A percentile compares a stretch with the other conserved stretches of the same genome.
These are phyloP conservation scores for Pollenia griseotomentosa DNA, from an alignment of 2,888 invertebrate species.

Conservation along the genomic window DNA sequence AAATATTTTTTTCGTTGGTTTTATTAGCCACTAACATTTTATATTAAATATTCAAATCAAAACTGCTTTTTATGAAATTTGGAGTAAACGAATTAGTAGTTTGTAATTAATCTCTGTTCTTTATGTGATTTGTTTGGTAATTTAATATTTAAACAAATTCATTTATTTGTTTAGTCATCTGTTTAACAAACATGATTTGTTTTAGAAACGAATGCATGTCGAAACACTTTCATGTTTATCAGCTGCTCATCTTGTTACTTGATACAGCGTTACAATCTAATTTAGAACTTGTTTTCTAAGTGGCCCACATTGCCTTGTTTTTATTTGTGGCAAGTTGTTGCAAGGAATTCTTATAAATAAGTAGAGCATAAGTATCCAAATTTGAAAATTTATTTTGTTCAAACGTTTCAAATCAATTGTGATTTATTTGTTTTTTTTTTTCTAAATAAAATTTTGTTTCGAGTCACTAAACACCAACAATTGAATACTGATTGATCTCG, in stretches of 20 bases:
- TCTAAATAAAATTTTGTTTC: constrained; percentile 18
- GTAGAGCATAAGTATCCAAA: constrained; percentile 39
- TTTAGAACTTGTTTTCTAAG: constrained; percentile 15
- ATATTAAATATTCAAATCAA: constrained; percentile 37
- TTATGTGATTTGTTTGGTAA: not conserved
- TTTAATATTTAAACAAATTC: not conserved
- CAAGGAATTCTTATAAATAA: constrained; percentile 42
- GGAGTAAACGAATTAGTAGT: constrained; percentile 49
- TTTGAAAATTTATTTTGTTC: constrained; percentile 7
- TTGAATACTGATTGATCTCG: constrained; percentile 29
- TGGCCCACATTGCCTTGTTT: not conserved
- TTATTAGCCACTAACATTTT: constrained; percentile 28
- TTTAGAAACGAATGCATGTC: not conserved
- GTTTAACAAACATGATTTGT: constrained; percentile 3
- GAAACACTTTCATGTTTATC: not conserved
- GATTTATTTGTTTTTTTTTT: constrained; percentile 33
- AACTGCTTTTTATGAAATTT: constrained; percentile 33
- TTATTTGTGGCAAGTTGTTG: constrained; percentile 33
- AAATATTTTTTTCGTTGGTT: not conserved
- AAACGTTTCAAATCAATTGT: constrained; percentile 22
- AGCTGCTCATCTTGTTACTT: constrained; percentile 9
- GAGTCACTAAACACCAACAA: constrained; percentile 32
- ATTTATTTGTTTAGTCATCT: not conserved
- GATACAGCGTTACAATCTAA: not conserved
- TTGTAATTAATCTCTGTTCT: constrained; percentile 38